Evolutionary conservation across 1,140 invertebrate species (phyloP), one percentile per base, ranked within the genome.

Genomic region (Aphis craccivora): DNA sequence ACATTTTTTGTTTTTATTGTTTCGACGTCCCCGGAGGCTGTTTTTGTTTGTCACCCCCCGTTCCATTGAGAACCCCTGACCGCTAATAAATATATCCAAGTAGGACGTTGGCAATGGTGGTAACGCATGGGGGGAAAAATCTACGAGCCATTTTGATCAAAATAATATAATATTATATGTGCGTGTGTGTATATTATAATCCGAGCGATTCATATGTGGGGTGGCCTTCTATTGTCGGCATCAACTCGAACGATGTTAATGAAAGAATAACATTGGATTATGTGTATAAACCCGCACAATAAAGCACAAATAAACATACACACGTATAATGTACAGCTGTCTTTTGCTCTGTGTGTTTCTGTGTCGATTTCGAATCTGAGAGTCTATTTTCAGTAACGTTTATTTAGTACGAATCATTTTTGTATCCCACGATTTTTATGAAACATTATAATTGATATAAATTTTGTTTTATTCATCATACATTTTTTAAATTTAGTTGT

Each of bases 181-280:
- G 35, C 40, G 76, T 93, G 81, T 55, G 37, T 93, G 81, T 93
- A 55, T 55, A 86, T 93, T 93, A 93, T 93, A 93, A 93, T 93
- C 91, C 91, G 91, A 93, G 81, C 76, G 91, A 83, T 84, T 81
- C 48, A 14, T 83, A 76, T 91, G 67, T 93, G 76, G 91, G 91
- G 91, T 93, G 91, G 91, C 91, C 81, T 83, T 86, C 91, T 37
- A 93, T 93, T 93, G 91, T 93, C 91, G 91, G 81, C 91, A 55
- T 93, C 91, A 93, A 93, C 91, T 93, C 91, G 91, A 93, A 93
- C 48, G 91, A 93, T 93, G 91, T 93, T 93, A 93, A 93, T 93
- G 91, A 93, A 93, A 93, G 91, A 93, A 93, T 93, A 93, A 93
- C 91, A 93, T 93, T 93, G 91, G 91, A 93, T 93, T 93, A 93